Base-by-base conservation (phyloP, 2,797 vertebrate species). In the Lacerta bilineata region DNA sequence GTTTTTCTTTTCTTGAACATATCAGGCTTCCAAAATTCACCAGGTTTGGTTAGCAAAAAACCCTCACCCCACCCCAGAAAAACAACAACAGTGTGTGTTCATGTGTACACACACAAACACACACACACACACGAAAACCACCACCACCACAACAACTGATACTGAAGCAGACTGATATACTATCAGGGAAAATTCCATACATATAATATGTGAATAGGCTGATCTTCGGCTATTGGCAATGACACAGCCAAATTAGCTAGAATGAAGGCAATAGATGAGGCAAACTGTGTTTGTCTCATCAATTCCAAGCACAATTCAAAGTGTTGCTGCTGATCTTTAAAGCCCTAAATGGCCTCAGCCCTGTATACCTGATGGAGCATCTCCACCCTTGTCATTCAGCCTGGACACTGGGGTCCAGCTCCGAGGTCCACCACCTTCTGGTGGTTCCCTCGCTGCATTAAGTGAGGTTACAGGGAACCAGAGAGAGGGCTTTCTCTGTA, bases 1-100 rank as follows among this genome's bases (percentile, higher is more conserved):
- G 55, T 81, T 78, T 79, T 83, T 59, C 1, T 86, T 91, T 92
- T 88, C 66, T 86, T n/a, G 74, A 91, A 36, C 1, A 85, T 83
- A 78, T 43, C 74, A 59, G 75, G 13, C 25, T 81, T 43, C 23
- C 41, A 84, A 1, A 84, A 84, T 46, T 66, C 71, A 50, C 2
- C 17, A 84, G 2, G 76, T 68, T 82, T 27, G 4, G 5, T n/a
- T 0, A 18, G 4, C 13, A 23, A 25, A 25, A 55, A 7, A 29
- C 3, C 3, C 46, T 10, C 11, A 11, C 46, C 50, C 50, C 50
- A 13, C 11, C 50, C 2, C 50, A 15, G 13, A 55, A 55, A 55
- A 50, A 15, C 4, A 4, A 43, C 7, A 43, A 43, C 13, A 55
- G 50, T 15, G 50, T 55, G 50, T 55, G 50, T 55, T 13, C 3